These are phyloP conservation scores for Auanema freiburgensis DNA, from an alignment of 2,888 invertebrate species.

Conservation along the genomic window DNA sequence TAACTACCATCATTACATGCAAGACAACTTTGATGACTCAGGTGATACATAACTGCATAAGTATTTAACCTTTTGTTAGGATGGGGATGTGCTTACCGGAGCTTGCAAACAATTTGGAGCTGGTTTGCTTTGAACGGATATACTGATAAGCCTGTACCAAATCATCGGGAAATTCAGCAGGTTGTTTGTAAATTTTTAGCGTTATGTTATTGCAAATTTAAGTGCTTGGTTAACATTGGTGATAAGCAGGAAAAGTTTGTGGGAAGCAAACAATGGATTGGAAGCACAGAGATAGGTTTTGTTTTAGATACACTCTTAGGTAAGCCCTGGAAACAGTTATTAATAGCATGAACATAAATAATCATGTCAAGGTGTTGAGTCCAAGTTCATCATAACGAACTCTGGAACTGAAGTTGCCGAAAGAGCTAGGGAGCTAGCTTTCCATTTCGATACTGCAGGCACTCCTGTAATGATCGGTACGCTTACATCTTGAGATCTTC, in stretches of 20 bases:
- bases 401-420: constrained; percentile 78
- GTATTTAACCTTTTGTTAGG: constrained; percentile 16
- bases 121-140: constrained; percentile 91
- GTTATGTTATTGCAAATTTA: constrained; percentile 50
- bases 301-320: constrained; percentile 71
- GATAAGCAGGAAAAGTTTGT: constrained; percentile 81
- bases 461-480: constrained; percentile 95
- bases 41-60: constrained; percentile 12
- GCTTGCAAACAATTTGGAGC: constrained; percentile 66
- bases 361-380: constrained; percentile 49
- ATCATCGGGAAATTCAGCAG: constrained; percentile 82
- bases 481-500: not conserved
- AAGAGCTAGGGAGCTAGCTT: constrained; percentile 79
- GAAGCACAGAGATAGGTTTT: constrained; percentile 93
- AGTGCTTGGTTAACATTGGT: constrained; percentile 88
- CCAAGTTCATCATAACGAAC: constrained; percentile 81
- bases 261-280: constrained; percentile 94
- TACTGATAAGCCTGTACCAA: constrained; percentile 77
- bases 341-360: not conserved
- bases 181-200: constrained; percentile 48
- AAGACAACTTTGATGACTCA: constrained; percentile 85
- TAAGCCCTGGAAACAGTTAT: constrained; percentile 5
- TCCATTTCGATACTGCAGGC: constrained; percentile 89
- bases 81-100: constrained; percentile 48
- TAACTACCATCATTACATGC: constrained; percentile 93